These are phyloP conservation scores for Trypoxylus dichotomus DNA, from an alignment of 1,140 invertebrate species.

Conservation along the genomic window DNA sequence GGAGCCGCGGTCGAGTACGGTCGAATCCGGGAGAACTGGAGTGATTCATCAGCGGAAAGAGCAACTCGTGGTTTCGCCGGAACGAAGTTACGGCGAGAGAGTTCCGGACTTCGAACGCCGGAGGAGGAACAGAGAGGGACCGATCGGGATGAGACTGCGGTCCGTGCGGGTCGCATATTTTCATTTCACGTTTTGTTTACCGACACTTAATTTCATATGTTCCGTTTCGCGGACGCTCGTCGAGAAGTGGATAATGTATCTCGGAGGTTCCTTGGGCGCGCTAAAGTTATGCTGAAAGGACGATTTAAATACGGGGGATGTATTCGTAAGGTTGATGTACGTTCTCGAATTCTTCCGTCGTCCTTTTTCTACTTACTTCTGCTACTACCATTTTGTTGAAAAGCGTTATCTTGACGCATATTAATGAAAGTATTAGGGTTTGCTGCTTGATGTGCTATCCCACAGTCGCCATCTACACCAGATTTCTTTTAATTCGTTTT, in stretches of 20 bases:
- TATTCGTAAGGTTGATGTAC: neutral
- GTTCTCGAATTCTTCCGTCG: neutral
- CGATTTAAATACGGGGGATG: neutral
- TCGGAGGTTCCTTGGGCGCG: neutral
- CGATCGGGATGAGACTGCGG: neutral
- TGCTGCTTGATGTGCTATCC: no score
- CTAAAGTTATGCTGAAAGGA: neutral
- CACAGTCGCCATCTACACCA: no score
- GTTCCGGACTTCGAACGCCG: neutral
- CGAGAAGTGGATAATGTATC: neutral
- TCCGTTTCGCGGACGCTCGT: neutral
- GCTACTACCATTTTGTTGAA: no score
- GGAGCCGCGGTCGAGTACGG: neutral
- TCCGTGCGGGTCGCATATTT: neutral
- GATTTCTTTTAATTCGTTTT: no score
- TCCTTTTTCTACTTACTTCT: no score
- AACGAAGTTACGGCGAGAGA: neutral
- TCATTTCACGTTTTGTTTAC: constrained; percentile 25
- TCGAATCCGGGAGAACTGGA: neutral
- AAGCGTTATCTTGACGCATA: no score
- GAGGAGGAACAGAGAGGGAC: neutral
- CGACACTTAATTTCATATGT: constrained; percentile 15
- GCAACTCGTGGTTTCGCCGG: constrained; percentile 17
- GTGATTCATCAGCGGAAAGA: constrained; percentile 22
- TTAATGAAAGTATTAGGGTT: no score